phyloP scores from a whole-genome alignment of 2,888 invertebrate species.

The Troides oblongomaculatus region DNA sequence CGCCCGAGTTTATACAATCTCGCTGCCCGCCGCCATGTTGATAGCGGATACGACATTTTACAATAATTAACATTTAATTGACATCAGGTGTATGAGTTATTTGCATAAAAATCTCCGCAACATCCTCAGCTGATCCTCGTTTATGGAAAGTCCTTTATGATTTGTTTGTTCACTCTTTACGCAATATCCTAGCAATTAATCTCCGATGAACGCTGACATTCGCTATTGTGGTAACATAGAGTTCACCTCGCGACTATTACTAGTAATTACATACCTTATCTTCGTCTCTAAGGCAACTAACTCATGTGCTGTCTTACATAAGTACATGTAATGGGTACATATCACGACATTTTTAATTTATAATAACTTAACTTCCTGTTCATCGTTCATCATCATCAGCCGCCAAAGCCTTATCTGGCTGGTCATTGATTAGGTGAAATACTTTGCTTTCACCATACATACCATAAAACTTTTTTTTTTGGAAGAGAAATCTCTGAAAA shows the following conservation, averaged over 20 bases:
- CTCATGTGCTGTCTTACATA: too few relatives aligned
- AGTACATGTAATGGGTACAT: not conserved
- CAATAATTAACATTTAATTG: constrained; percentile 45
- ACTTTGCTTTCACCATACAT: too few relatives aligned
- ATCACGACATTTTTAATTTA: not conserved
- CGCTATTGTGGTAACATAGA: too few relatives aligned
- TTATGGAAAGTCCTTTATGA: constrained; percentile 26
- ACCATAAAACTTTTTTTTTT: too few relatives aligned
- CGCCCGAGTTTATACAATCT: constrained; percentile 34
- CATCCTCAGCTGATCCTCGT: constrained; percentile 14
- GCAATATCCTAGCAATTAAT: not conserved
- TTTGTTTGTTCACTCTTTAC: constrained; percentile 3
- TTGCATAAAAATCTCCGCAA: constrained; percentile 36
- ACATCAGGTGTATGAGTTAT: constrained; percentile 40
- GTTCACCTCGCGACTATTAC: too few relatives aligned
- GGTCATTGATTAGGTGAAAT: too few relatives aligned
- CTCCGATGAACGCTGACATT: too few relatives aligned
- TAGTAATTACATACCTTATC: too few relatives aligned
- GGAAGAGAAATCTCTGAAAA: too few relatives aligned
- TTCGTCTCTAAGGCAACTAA: too few relatives aligned
- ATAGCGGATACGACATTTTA: constrained; percentile 41
- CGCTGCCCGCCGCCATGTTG: constrained; percentile 31
- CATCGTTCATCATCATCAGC: not conserved
- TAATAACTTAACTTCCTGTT: not conserved
- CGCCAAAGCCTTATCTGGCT: not conserved